A percentile compares a stretch with the other conserved stretches of the same genome.
Conservation (phyloP, 2,797 vertebrate species). For the Acomys russatus region DNA sequence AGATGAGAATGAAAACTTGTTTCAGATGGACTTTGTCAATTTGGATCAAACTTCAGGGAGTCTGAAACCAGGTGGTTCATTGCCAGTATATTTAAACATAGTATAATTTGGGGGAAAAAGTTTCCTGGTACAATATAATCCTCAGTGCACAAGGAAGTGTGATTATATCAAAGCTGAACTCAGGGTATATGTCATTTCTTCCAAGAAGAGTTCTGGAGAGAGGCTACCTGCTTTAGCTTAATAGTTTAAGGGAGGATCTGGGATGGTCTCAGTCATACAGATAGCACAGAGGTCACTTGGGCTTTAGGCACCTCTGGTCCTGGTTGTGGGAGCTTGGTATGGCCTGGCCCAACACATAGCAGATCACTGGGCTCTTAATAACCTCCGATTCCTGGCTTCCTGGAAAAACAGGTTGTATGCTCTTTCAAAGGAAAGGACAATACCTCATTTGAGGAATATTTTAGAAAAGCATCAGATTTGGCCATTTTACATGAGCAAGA, state of each 20-base stretch:
- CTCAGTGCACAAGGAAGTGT: background rate
- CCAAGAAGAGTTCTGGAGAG: background rate
- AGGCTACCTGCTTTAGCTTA: background rate
- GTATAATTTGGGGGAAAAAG: background rate
- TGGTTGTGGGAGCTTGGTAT: background rate
- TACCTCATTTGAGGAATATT: slow-evolving; percentile 12
- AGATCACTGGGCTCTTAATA: background rate
- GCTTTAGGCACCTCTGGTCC: background rate
- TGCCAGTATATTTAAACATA: background rate
- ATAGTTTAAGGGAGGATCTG: background rate
- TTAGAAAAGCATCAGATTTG: slow-evolving; percentile 16
- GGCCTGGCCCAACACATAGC: background rate
- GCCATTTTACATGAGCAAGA: background rate
- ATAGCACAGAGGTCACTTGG: background rate
- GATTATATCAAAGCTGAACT: background rate
- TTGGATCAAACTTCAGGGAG: background rate
- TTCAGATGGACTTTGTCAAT: background rate
- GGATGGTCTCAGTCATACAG: background rate
- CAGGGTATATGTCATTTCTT: background rate
- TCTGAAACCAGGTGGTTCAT: background rate
- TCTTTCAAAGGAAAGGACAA: background rate
- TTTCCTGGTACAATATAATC: background rate
- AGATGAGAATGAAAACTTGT: background rate
- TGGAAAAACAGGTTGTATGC: background rate
- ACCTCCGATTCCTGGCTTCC: background rate